phyloP scores from a whole-genome alignment of 2,797 vertebrate genomes.

The Sebastes minor region DNA sequence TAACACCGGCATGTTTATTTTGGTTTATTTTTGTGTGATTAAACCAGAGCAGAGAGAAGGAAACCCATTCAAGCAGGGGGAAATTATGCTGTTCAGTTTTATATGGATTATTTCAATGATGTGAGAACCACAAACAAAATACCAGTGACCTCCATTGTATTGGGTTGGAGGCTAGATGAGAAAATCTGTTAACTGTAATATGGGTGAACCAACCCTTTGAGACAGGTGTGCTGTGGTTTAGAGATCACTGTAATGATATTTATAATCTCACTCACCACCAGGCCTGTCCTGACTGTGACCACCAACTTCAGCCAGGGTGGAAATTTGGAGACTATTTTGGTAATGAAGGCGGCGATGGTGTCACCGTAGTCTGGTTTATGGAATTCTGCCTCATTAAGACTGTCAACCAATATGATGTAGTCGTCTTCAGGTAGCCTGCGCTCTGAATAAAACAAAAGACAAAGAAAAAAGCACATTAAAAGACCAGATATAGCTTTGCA shows the following conservation, averaged over 20 bases:
- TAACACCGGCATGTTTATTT: not conserved
- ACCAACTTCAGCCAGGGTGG: conserved; percentile 95
- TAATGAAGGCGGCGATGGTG: conserved; percentile 94
- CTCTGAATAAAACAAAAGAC: conserved; percentile 78
- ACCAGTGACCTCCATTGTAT: not conserved
- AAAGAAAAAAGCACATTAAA: not conserved
- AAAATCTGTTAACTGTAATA: not conserved
- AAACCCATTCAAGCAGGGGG: not conserved
- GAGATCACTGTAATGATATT: not conserved
- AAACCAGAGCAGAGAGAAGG: not conserved
- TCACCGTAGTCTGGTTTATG: conserved; percentile 99
- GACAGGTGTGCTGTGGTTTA: not conserved
- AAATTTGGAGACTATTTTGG: conserved; percentile 91
- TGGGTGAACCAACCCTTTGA: not conserved
- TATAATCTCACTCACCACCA: conserved; percentile 91
- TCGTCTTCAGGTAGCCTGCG: conserved; percentile 93
- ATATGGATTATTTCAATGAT: not conserved
- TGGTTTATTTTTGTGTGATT: too few species aligned
- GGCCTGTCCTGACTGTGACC: conserved; percentile 93
- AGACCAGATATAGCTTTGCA: not conserved
- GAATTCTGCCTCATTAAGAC: conserved; percentile 98
- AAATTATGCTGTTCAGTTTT: not conserved
- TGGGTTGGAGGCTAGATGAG: not conserved
- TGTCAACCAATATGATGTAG: conserved; percentile 94
- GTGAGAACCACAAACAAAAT: not conserved